Base-by-base conservation (phyloP, 2,113 vertebrate genomes). In the Gasterosteus nipponicus region DNA sequence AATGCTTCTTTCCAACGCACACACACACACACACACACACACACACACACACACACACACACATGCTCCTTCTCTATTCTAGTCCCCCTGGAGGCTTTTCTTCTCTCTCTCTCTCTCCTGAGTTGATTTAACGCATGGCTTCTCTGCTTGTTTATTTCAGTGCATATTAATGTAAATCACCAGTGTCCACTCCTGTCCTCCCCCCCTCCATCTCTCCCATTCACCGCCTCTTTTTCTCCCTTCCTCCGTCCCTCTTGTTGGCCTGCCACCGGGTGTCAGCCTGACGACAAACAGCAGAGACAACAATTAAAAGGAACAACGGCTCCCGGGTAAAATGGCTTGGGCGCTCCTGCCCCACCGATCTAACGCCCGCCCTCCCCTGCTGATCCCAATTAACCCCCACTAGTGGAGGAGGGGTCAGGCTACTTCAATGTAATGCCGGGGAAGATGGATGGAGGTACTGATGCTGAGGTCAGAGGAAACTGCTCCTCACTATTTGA, bases 91-190 rank as follows among this genome's bases (percentile, higher is more conserved):
- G 16, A 72, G 46, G 62, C 42, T 29, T 41, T 46, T 29, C 61
- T 74, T 60, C 63, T 81, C 56, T 77, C 81, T 78, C 70, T 44
- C 64, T 83, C 53, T 80, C 81, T 80, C 71, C 22, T 46, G 10
- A 83, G 79, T 81, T 91, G 87, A 92, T 93, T 92, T 91, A 91
- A 92, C 82, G 84, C 90, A 86, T 91, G 89, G 83, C 87, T 93
- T 91, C 86, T 84, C 81, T 12, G 46, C 87, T 88, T 89, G 86
- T 90, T 92, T 90, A 91, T 91, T 88, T 89, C 83, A 81, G 31
- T 71, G 84, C 83, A 88, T 90, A 84, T 85, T 86, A 80, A 88
- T 92, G 90, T 91, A 92, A 92, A 91, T 92, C 89, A 91, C 77
- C 8, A 26, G 68, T 77, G 68, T 81, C 86, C 87, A 77, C 75